These are phyloP conservation scores for Megalonaias nervosa DNA, from an alignment of 1,140 invertebrate species.

Conservation along the genomic window DNA sequence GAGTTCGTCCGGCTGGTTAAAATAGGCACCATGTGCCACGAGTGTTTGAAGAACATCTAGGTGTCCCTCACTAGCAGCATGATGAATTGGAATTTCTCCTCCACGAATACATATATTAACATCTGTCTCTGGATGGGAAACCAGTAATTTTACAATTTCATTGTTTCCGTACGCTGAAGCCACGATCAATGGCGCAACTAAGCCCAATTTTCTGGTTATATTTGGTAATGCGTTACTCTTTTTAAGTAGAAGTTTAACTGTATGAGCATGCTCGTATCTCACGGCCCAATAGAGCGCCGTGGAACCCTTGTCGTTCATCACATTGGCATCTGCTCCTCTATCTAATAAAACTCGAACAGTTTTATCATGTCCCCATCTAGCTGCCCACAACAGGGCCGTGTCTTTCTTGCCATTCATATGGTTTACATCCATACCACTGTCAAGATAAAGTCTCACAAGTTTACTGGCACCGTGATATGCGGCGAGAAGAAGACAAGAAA, in stretches of 20 bases:
- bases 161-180: constrained; percentile 60
- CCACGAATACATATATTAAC: constrained; percentile 57
- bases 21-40: constrained; percentile 40
- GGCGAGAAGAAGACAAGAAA: constrained; percentile 62
- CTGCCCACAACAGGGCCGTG: constrained; percentile 65
- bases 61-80: constrained; percentile 62
- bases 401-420: constrained; percentile 62
- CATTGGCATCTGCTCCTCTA: constrained; percentile 45
- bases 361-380: constrained; percentile 54
- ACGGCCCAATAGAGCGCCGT: constrained; percentile 69
- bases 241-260: constrained; percentile 49
- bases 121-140: constrained; percentile 56
- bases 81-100: constrained; percentile 59
- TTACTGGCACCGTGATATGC: constrained; percentile 56
- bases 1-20: constrained; percentile 53
- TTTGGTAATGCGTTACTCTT: constrained; percentile 56
- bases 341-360: constrained; percentile 44
- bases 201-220: constrained; percentile 57
- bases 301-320: constrained; percentile 68
- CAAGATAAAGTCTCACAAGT: constrained; percentile 51
- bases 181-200: constrained; percentile 62
- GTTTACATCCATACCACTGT: constrained; percentile 53
- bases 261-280: constrained; percentile 57
- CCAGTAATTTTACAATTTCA: constrained; percentile 56
- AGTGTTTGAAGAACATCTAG: constrained; percentile 45